Conservation (phyloP, 2,797 vertebrate genomes). For the Sylvia borin region DNA sequence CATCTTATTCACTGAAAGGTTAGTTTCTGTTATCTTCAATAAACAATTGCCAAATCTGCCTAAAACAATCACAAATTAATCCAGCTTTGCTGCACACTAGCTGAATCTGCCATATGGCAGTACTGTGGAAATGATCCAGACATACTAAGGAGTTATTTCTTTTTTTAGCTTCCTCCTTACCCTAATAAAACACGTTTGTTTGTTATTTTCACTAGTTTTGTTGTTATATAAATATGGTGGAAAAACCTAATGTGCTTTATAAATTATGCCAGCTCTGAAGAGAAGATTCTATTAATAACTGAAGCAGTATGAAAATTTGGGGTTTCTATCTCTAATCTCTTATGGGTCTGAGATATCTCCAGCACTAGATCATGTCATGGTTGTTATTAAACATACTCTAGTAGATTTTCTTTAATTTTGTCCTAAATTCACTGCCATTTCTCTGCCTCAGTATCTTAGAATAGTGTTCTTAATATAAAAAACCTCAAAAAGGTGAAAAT, state of each 20-base stretch:
- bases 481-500: neutral
- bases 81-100: neutral
- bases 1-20: neutral
- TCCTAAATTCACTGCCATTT: neutral
- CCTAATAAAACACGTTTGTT: slow-evolving; percentile 6
- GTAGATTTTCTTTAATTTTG: neutral
- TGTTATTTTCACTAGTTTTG: neutral
- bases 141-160: neutral
- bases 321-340: neutral
- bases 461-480: neutral
- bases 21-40: neutral
- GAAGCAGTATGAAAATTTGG: neutral
- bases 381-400: neutral
- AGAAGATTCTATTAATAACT: neutral
- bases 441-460: neutral
- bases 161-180: slow-evolving; percentile 3
- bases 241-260: neutral
- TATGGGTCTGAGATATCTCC: neutral
- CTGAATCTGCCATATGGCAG: neutral
- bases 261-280: neutral
- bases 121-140: neutral
- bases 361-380: neutral
- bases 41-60: slow-evolving; percentile 1
- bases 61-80: slow-evolving; percentile 38
- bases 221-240: neutral